These are phyloP conservation scores for Oreocharis arfaki DNA, from an alignment of 2,113 vertebrate genomes.

Conservation along the genomic window DNA sequence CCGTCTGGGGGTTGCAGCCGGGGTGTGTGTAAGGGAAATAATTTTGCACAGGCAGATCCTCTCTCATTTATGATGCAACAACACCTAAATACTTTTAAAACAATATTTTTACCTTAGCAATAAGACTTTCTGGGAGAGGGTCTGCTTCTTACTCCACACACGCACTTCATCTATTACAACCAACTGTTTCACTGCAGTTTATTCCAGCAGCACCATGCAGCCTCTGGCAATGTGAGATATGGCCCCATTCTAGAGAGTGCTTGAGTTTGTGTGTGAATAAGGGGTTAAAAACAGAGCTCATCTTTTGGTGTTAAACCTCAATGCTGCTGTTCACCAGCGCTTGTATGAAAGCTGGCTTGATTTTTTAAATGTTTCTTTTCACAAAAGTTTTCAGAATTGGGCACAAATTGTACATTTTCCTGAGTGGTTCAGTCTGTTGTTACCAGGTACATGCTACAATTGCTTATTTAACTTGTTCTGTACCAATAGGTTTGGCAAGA, in stretches of 20 bases:
- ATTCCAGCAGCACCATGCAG: neutral
- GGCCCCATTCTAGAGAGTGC: neutral
- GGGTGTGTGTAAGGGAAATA: fast-evolving
- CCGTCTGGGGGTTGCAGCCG: neutral
- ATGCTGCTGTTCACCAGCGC: neutral
- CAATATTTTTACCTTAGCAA: neutral
- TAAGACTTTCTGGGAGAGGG: neutral
- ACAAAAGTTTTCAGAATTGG: neutral
- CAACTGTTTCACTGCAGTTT: neutral
- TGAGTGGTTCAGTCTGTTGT: neutral
- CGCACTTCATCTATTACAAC: neutral
- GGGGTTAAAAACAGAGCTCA: neutral
- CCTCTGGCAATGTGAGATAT: neutral
- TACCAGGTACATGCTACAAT: neutral
- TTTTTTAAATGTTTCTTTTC: neutral
- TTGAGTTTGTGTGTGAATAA: neutral
- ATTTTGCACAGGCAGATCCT: neutral
- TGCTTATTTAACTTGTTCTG: neutral
- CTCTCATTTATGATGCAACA: neutral
- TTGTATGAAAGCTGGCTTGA: neutral
- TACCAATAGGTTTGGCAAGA: neutral
- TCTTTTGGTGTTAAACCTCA: neutral
- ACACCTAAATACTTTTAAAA: neutral
- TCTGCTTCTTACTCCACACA: neutral
- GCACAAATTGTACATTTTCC: neutral